These are phyloP conservation scores for Rhaphigaster nebulosa DNA, from an alignment of 2,888 invertebrate species.

Conservation along the genomic window DNA sequence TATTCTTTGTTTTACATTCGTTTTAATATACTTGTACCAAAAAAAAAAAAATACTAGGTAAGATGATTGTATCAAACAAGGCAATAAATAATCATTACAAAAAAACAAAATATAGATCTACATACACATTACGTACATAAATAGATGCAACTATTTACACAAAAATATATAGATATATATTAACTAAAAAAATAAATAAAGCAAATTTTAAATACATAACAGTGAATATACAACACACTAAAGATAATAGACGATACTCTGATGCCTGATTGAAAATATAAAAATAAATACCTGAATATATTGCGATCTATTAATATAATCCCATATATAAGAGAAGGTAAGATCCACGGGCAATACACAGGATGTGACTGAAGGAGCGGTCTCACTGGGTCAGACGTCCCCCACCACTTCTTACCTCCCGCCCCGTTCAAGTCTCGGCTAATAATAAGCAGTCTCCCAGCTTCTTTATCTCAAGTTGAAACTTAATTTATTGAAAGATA, in stretches of 20 bases:
- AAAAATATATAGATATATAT: too few relatives aligned
- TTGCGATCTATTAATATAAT: conserved; percentile 49
- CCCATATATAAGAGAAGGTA: conserved; percentile 34
- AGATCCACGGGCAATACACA: conserved; percentile 38
- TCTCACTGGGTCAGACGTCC: conserved; percentile 43
- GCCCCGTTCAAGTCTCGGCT: neutral
- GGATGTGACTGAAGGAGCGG: conserved; percentile 54
- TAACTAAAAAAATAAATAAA: too few relatives aligned
- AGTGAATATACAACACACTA: neutral
- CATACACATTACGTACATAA: too few relatives aligned
- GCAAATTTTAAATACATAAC: too few relatives aligned
- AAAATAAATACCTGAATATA: conserved; percentile 11
- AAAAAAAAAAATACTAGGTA: too few relatives aligned
- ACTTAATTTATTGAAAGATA: neutral
- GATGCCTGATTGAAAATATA: neutral
- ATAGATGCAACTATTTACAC: too few relatives aligned
- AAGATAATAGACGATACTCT: neutral
- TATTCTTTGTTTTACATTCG: too few relatives aligned
- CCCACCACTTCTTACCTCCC: neutral
- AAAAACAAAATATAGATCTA: too few relatives aligned
- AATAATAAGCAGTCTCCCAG: neutral
- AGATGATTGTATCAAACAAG: too few relatives aligned
- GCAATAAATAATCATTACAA: too few relatives aligned
- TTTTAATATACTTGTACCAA: too few relatives aligned
- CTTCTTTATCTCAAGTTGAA: neutral